A percentile compares a stretch with the other conserved stretches of the same genome.
Conservation (phyloP, 2,888 invertebrate genomes). For the Rhopalosiphum nymphaeae region DNA sequence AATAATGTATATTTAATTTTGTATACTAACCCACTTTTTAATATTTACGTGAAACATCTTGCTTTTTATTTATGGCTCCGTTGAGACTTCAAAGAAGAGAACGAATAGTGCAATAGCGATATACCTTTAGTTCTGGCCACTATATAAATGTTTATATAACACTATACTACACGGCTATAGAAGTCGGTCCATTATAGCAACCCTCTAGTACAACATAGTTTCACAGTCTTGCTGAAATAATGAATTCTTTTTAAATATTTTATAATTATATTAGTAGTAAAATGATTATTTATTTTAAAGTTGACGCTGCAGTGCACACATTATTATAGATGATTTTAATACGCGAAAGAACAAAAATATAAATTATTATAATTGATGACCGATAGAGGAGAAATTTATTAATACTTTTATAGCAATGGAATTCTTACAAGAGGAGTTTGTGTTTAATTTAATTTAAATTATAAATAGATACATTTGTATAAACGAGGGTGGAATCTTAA, state of each 20-base stretch:
- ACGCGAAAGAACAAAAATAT: background rate
- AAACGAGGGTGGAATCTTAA: background rate
- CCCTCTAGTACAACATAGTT: background rate
- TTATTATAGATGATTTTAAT: background rate
- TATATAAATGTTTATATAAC: background rate
- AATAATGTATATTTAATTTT: conserved; percentile 13
- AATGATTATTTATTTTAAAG: background rate
- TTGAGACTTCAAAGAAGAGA: background rate
- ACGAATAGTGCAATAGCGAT: background rate
- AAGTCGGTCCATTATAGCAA: background rate
- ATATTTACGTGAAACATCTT: background rate
- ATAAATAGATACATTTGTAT: background rate
- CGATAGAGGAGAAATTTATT: background rate
- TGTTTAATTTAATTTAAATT: background rate
- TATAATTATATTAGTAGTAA: background rate
- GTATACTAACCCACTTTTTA: background rate
- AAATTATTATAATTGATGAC: background rate
- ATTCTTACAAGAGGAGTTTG: background rate
- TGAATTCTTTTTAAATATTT: background rate
- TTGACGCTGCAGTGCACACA: background rate
- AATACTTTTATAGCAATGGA: background rate
- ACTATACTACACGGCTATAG: background rate
- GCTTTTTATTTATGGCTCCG: background rate
- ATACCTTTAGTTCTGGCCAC: background rate
- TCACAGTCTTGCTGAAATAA: background rate